Percentiles rank a stretch among this genome's conserved stretches.
These are phyloP conservation scores for Lagorchestes hirsutus DNA, from an alignment of 2,797 vertebrate species.

Conservation along the genomic window DNA sequence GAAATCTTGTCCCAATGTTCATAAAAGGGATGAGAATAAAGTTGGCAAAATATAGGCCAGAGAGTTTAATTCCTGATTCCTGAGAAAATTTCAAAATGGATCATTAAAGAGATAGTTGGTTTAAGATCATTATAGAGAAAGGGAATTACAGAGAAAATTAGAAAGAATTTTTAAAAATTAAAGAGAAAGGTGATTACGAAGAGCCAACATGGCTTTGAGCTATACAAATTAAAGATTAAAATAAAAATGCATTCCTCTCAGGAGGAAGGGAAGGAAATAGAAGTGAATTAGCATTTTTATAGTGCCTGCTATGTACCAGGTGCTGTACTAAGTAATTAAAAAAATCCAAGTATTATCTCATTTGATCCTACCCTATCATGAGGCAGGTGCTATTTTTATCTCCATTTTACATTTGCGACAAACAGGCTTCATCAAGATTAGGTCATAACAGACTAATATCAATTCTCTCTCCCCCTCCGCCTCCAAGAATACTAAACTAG, in stretches of 20 bases:
- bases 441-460: no score
- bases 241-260: neutral
- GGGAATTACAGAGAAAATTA: neutral
- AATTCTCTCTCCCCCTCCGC: neutral
- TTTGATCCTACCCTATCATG: neutral
- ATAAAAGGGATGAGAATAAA: neutral
- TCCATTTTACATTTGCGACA: no score
- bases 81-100: neutral
- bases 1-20: neutral
- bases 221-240: neutral
- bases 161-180: neutral
- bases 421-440: no score
- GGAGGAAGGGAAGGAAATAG: neutral
- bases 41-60: neutral
- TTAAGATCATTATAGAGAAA: neutral
- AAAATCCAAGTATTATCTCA: neutral
- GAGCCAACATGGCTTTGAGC: neutral
- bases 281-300: neutral
- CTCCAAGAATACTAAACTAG: neutral
- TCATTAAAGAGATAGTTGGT: neutral
- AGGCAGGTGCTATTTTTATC: neutral
- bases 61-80: neutral
- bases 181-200: neutral
- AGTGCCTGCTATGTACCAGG: neutral
- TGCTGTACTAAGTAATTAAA: neutral